Conservation (phyloP, 2,888 invertebrate genomes). For the Eristalis pertinax region DNA sequence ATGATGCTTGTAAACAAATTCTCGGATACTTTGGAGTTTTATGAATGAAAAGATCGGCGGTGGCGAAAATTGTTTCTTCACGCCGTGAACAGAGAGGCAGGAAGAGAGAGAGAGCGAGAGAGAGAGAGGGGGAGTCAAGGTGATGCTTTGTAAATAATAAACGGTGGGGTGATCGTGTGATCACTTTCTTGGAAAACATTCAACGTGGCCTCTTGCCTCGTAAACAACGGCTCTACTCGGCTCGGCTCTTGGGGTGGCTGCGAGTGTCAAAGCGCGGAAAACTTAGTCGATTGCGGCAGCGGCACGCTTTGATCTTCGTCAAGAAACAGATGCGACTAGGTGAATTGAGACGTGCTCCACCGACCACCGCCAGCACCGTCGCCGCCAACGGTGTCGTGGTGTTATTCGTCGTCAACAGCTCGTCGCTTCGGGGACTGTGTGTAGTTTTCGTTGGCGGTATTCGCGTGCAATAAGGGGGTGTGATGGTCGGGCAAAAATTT, state of each 20-base stretch:
- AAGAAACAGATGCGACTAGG: conserved; percentile 62
- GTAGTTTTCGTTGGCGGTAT: conserved; percentile 4
- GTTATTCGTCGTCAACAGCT: not conserved
- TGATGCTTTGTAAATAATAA: conserved; percentile 69
- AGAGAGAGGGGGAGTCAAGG: conserved; percentile 39
- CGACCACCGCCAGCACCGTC: conserved; percentile 23
- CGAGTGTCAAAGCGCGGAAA: conserved; percentile 63
- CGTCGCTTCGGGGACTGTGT: conserved; percentile 7
- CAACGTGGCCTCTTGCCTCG: conserved; percentile 33
- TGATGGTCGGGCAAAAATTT: conserved; percentile 31
- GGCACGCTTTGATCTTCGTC: conserved; percentile 60
- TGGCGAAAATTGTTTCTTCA: conserved; percentile 56
- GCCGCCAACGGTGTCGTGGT: not conserved
- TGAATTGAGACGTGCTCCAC: conserved; percentile 65
- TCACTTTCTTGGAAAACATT: conserved; percentile 54
- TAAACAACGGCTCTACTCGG: conserved; percentile 44
- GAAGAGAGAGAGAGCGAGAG: conserved; percentile 11
- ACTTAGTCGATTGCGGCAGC: conserved; percentile 45
- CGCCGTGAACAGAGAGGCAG: conserved; percentile 24
- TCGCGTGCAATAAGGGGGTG: conserved; percentile 43
- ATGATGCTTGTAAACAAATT: conserved; percentile 57
- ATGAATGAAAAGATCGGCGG: conserved; percentile 62
- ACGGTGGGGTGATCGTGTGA: conserved; percentile 50
- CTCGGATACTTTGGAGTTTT: conserved; percentile 57
- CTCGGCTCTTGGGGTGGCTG: conserved; percentile 27